Percentiles rank a stretch among this genome's conserved stretches.
Conservation (phyloP, 1,140 invertebrate species). For the Prorops nasuta region DNA sequence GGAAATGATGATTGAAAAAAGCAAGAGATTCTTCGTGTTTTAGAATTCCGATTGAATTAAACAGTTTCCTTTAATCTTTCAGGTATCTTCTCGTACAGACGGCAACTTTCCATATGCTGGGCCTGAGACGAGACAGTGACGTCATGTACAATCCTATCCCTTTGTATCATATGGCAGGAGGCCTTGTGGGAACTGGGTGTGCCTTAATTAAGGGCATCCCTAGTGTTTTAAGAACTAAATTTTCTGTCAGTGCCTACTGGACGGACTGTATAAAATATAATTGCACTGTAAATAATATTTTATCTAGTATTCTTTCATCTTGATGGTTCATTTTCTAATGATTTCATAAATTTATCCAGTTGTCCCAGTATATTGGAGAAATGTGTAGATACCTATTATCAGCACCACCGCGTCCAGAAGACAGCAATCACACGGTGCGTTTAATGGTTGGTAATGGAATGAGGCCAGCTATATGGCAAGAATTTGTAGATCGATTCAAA, state of each 20-base stretch:
- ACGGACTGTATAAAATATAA: constrained; percentile 71
- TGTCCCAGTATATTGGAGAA: constrained; percentile 78
- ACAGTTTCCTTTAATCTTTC: background rate
- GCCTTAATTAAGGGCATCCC: constrained; percentile 64
- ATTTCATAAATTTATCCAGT: constrained; percentile 47
- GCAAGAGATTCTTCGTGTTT: no score
- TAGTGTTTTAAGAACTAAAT: constrained; percentile 68
- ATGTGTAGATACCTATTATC: constrained; percentile 76
- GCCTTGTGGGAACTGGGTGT: constrained; percentile 63
- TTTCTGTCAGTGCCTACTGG: constrained; percentile 78
- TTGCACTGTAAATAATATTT: constrained; percentile 62
- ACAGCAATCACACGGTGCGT: constrained; percentile 47
- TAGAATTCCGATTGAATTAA: background rate
- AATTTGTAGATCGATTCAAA: constrained; percentile 63
- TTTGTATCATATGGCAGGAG: constrained; percentile 71
- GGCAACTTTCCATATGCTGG: constrained; percentile 49
- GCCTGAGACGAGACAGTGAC: constrained; percentile 44
- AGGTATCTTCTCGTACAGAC: constrained; percentile 52
- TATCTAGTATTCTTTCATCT: background rate
- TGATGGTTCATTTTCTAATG: background rate
- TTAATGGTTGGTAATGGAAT: constrained; percentile 56
- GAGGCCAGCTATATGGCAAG: constrained; percentile 51
- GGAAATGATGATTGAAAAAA: no score
- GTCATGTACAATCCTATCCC: constrained; percentile 67
- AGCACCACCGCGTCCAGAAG: constrained; percentile 58